Evolutionary conservation across 2,888 invertebrate species (phyloP).

Genomic region (Chloromyia formosa): DNA sequence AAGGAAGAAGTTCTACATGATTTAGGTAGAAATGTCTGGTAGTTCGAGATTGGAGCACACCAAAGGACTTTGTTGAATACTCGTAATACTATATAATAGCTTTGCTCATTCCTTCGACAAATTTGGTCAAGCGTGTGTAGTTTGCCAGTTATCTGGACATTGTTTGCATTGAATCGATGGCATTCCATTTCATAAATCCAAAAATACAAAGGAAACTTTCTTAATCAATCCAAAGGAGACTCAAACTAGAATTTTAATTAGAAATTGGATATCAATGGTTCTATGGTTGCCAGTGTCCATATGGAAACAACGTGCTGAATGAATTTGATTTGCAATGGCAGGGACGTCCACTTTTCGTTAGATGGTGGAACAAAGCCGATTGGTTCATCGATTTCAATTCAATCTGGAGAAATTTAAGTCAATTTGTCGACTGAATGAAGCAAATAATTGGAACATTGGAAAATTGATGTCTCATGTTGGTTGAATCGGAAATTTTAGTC

Average conservation of each 20-base stretch:
- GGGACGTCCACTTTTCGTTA: too few species aligned
- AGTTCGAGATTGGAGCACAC: background rate
- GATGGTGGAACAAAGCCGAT: too few species aligned
- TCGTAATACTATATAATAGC: too few species aligned
- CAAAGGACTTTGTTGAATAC: background rate
- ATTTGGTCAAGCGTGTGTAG: slow-evolving; percentile 32
- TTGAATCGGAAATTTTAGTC: too few species aligned
- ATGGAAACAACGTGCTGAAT: too few species aligned
- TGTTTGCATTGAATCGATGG: slow-evolving; percentile 5
- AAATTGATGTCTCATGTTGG: slow-evolving; percentile 6
- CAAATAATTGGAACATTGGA: background rate
- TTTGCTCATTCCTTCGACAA: slow-evolving; percentile 26
- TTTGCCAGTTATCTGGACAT: slow-evolving; percentile 11
- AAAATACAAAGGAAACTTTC: background rate
- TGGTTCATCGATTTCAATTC: too few species aligned
- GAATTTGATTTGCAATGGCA: too few species aligned
- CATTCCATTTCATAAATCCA: background rate
- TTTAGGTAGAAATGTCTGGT: background rate
- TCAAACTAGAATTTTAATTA: background rate
- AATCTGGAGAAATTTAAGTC: too few species aligned
- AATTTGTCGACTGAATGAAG: slow-evolving; percentile 1
- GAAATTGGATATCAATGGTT: background rate
- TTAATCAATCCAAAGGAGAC: too few species aligned
- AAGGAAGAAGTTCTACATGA: slow-evolving; percentile 8
- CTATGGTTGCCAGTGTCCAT: too few species aligned